phyloP scores from a whole-genome alignment of 2,797 vertebrate genomes.

The Megalops cyprinoides region DNA sequence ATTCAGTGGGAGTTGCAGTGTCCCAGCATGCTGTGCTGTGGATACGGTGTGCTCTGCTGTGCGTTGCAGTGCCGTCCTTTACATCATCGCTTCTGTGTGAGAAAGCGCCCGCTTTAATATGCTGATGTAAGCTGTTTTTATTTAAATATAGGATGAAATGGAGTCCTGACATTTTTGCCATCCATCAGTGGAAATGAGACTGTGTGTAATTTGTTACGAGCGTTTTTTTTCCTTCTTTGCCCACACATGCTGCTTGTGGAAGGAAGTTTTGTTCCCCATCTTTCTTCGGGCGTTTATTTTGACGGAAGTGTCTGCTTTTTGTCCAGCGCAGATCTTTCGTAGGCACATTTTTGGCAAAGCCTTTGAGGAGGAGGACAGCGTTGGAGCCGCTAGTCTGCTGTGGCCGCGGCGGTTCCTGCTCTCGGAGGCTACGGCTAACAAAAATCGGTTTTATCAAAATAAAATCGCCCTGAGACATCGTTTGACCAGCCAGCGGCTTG shows the following conservation, averaged over 20 bases:
- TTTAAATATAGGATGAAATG: constrained; percentile 40
- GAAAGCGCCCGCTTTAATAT: constrained; percentile 6
- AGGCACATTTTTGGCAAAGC: constrained; percentile 4
- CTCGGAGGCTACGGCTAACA: neutral
- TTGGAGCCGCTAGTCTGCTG: too few species aligned
- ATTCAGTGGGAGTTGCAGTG: too few species aligned
- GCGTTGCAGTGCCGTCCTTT: neutral
- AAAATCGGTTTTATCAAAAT: too few species aligned
- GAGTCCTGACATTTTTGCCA: constrained; percentile 43
- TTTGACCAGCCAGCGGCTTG: too few species aligned
- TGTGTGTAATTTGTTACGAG: constrained; percentile 54
- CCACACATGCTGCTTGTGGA: constrained; percentile 37
- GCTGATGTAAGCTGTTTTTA: constrained; percentile 33
- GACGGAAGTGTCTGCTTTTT: constrained; percentile 68
- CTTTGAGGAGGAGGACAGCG: neutral
- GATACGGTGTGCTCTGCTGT: neutral
- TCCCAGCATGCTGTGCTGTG: neutral
- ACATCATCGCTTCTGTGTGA: neutral
- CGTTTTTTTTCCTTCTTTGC: constrained; percentile 44
- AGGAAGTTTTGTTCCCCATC: constrained; percentile 48
- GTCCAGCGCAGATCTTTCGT: constrained; percentile 39
- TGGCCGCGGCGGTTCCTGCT: neutral
- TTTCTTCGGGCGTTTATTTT: constrained; percentile 63
- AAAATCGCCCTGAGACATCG: too few species aligned
- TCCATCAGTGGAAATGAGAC: constrained; percentile 48